Evolutionary conservation across 23 tunicate genomes (phyloP).

Genomic region (Corella eumyota): DNA sequence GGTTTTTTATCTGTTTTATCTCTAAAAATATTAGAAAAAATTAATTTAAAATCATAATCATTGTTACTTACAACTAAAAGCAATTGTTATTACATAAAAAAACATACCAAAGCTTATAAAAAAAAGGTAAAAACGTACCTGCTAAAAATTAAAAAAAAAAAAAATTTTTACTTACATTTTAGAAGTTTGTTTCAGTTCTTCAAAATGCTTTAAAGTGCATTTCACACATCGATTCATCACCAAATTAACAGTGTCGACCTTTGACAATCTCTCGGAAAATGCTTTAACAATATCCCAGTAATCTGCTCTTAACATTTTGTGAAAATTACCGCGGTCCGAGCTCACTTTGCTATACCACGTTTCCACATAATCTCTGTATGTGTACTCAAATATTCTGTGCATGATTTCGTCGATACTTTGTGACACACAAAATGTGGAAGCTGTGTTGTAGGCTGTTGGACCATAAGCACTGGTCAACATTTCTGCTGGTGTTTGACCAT

Average conservation of each 20-base stretch:
- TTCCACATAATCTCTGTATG: constrained; percentile 87
- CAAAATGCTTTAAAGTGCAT: constrained; percentile 17
- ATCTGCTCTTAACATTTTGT: constrained; percentile 57
- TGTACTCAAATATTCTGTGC: constrained; percentile 70
- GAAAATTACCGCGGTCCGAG: constrained; percentile 60
- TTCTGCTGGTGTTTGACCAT: constrained; percentile 62
- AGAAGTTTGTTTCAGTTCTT: constrained; percentile 48
- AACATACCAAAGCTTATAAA: not conserved
- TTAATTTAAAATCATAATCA: not conserved
- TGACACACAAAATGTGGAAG: constrained; percentile 45
- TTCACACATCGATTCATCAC: constrained; percentile 66
- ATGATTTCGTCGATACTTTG: constrained; percentile 51
- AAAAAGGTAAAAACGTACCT: not conserved
- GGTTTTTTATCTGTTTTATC: constrained; percentile 26
- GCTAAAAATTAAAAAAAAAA: not conserved
- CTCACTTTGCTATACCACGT: constrained; percentile 88
- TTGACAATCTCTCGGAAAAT: constrained; percentile 41
- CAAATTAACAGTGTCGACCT: constrained; percentile 65
- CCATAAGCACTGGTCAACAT: constrained; percentile 52
- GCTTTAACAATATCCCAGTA: constrained; percentile 74
- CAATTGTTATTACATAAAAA: not conserved
- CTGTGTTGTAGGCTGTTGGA: constrained; percentile 22
- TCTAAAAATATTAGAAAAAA: constrained; percentile 6
- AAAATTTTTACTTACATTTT: constrained; percentile 22
- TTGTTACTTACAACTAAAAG: not conserved